Evolutionary conservation across 1,140 invertebrate species (phyloP).

Genomic region (Eciton burchellii): DNA sequence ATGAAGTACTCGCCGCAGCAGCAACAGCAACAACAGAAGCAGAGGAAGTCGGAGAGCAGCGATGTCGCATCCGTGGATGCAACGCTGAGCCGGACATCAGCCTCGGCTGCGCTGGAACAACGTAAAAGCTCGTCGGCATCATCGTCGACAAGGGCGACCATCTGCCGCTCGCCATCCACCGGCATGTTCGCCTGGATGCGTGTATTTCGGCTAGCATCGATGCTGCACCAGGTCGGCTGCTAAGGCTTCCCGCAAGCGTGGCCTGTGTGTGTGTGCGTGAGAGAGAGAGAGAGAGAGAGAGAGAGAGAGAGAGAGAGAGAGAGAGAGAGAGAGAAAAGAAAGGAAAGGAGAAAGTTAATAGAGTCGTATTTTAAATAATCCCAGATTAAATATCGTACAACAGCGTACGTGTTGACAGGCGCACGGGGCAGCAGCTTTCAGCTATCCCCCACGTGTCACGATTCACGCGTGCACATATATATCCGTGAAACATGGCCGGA

Average conservation of each 20-base stretch:
- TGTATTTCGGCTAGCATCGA: slow-evolving; percentile 82
- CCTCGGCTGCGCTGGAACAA: slow-evolving; percentile 53
- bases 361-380: slow-evolving; percentile 41
- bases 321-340: slow-evolving; percentile 1
- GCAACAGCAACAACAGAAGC: slow-evolving; percentile 82
- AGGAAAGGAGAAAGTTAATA: slow-evolving; percentile 1
- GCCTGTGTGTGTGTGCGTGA: no score
- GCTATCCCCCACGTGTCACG: slow-evolving; percentile 39
- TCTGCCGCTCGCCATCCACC: slow-evolving; percentile 72
- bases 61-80: slow-evolving; percentile 78
- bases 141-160: slow-evolving; percentile 64
- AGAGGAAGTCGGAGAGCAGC: slow-evolving; percentile 83
- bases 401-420: slow-evolving; percentile 50
- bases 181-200: slow-evolving; percentile 85
- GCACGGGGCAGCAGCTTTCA: slow-evolving; percentile 15
- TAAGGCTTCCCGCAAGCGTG: slow-evolving; percentile 65
- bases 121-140: slow-evolving; percentile 64
- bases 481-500: neutral
- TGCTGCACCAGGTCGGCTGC: slow-evolving; percentile 82
- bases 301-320: neutral
- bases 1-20: slow-evolving; percentile 85
- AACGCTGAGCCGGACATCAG: slow-evolving; percentile 70
- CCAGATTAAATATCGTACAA: slow-evolving; percentile 55
- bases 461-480: slow-evolving; percentile 49
- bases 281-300: neutral